Evolutionary conservation across 2,888 invertebrate species (phyloP).

Genomic region (Nezara viridula): DNA sequence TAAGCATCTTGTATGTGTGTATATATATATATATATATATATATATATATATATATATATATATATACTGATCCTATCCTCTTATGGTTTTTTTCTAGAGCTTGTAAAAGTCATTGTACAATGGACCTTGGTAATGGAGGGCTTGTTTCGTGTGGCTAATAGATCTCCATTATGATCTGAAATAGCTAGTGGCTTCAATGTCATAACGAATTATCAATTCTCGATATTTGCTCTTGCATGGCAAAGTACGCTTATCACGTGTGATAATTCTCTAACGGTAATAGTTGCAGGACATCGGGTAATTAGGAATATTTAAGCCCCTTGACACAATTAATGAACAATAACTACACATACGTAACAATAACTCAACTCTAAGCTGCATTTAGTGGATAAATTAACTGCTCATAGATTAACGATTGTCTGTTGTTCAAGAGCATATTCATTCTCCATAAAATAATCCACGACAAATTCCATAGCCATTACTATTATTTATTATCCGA

Average conservation of each 20-base stretch:
- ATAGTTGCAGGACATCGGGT: neutral
- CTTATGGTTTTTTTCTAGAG: too few species aligned
- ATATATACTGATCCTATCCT: too few species aligned
- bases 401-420: too few species aligned
- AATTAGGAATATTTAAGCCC: neutral
- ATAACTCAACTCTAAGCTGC: too few species aligned
- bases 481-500: too few species aligned
- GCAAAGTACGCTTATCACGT: neutral
- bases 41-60: too few species aligned
- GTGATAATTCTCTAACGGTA: neutral
- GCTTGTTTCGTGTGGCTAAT: neutral
- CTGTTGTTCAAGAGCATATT: too few species aligned
- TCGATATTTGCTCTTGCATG: neutral
- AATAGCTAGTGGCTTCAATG: neutral
- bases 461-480: too few species aligned
- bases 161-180: neutral
- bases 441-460: too few species aligned
- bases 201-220: neutral
- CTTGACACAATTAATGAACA: neutral
- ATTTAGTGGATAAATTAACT: too few species aligned
- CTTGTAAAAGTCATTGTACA: neutral
- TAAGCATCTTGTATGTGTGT: too few species aligned
- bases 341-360: neutral
- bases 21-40: too few species aligned
- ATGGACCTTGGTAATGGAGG: neutral